Evolutionary conservation across 2,113 vertebrate genomes (phyloP).

Genomic region (Osmerus mordax): DNA sequence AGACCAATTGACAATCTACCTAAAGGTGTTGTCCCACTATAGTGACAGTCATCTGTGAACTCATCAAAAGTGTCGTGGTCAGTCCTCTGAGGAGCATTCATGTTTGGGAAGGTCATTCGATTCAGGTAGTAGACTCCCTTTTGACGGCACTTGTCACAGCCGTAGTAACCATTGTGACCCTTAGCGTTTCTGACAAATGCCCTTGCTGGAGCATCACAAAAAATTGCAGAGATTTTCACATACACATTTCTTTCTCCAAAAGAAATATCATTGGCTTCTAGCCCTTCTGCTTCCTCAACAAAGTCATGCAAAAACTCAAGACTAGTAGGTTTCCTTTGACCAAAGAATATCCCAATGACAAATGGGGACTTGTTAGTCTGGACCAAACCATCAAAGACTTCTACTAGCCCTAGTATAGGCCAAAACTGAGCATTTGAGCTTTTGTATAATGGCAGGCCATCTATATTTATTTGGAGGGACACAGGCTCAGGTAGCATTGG

Average conservation of each 20-base stretch:
- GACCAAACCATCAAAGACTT: background rate
- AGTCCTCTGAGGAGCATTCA: background rate
- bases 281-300: background rate
- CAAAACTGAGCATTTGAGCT: conserved; percentile 18
- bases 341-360: conserved; percentile 21
- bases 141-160: conserved; percentile 1
- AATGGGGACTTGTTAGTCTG: conserved; percentile 12
- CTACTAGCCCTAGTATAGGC: conserved; percentile 2
- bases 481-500: background rate
- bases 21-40: background rate
- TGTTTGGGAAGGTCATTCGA: background rate
- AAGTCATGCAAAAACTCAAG: background rate
- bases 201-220: conserved; percentile 13
- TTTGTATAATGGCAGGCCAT: conserved; percentile 14
- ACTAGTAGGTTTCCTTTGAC: background rate
- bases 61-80: background rate
- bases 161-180: conserved; percentile 8
- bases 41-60: background rate
- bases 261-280: background rate
- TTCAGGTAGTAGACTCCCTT: background rate
- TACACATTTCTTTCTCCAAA: background rate
- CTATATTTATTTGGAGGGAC: conserved; percentile 14
- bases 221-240: background rate
- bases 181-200: conserved; percentile 4
- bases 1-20: background rate